Conservation (phyloP, 2,888 invertebrate species). For the Lomographa bimaculata region DNA sequence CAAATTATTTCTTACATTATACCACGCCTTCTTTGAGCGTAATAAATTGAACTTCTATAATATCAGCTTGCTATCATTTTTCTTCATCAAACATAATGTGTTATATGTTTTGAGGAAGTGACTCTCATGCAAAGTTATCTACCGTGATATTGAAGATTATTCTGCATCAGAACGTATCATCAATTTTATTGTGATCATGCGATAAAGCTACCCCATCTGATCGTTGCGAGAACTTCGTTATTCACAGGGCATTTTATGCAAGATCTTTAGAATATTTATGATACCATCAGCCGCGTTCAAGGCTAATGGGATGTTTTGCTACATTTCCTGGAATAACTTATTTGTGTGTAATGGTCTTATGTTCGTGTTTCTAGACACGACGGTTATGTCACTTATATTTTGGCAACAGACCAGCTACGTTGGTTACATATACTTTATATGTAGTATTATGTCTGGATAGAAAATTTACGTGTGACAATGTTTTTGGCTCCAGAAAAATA, state of each 20-base stretch:
- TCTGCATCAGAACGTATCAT: conserved; percentile 52
- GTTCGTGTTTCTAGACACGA: conserved; percentile 35
- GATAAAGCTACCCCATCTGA: conserved; percentile 45
- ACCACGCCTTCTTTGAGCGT: too few relatives aligned
- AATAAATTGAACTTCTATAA: background rate
- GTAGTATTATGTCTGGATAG: conserved; percentile 16
- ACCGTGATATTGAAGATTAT: conserved; percentile 67
- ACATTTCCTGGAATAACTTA: conserved; percentile 35
- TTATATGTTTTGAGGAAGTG: conserved; percentile 22
- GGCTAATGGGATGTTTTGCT: conserved; percentile 30
- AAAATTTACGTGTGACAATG: too few relatives aligned
- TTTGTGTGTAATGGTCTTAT: conserved; percentile 28
- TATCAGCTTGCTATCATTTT: background rate
- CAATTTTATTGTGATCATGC: conserved; percentile 53
- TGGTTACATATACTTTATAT: conserved; percentile 11
- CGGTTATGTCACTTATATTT: conserved; percentile 32
- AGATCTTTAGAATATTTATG: conserved; percentile 35
- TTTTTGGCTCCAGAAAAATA: too few relatives aligned
- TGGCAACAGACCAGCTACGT: conserved; percentile 41
- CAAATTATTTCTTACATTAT: too few relatives aligned
- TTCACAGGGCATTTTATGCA: conserved; percentile 24
- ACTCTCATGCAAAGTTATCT: conserved; percentile 47
- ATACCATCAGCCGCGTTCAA: conserved; percentile 38
- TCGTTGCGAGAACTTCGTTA: conserved; percentile 39
- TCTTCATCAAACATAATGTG: conserved; percentile 10